phyloP scores from a whole-genome alignment of 2,888 invertebrate genomes.

The Uropetala carovei region DNA sequence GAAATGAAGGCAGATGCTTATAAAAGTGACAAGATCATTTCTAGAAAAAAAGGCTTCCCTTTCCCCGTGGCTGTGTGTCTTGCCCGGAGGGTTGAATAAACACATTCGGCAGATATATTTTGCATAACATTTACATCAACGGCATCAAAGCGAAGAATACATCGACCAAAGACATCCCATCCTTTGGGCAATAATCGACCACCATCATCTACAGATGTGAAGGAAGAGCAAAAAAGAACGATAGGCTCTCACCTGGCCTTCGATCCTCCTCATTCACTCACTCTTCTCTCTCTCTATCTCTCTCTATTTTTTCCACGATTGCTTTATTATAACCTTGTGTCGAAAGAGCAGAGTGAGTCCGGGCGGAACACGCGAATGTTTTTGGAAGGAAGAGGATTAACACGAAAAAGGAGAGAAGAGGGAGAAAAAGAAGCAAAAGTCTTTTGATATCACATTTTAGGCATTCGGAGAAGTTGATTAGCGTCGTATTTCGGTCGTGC shows the following conservation, averaged over 20 bases:
- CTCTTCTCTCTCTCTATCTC: neutral
- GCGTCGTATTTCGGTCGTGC: constrained; percentile 4
- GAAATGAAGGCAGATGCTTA: constrained; percentile 16
- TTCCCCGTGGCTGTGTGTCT: neutral
- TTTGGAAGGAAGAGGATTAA: neutral
- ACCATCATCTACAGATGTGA: neutral
- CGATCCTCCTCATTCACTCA: neutral
- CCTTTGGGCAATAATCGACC: neutral
- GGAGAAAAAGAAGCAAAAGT: neutral
- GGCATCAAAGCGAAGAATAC: neutral
- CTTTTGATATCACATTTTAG: constrained; percentile 3
- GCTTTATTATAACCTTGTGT: neutral
- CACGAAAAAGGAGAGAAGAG: neutral
- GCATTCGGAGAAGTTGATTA: constrained; percentile 19
- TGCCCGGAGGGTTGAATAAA: neutral
- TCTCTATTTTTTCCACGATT: neutral
- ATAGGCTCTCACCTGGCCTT: neutral
- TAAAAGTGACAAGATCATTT: constrained; percentile 1
- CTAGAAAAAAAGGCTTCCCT: neutral
- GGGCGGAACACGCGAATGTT: constrained; percentile 19
- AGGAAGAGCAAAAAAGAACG: neutral
- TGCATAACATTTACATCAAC: neutral
- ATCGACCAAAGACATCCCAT: neutral
- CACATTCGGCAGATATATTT: neutral
- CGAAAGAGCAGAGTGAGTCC: neutral